Percentiles rank a stretch among this genome's conserved stretches.
These are phyloP conservation scores for Gymnocheta viridis DNA, from an alignment of 2,888 invertebrate species.

Conservation along the genomic window DNA sequence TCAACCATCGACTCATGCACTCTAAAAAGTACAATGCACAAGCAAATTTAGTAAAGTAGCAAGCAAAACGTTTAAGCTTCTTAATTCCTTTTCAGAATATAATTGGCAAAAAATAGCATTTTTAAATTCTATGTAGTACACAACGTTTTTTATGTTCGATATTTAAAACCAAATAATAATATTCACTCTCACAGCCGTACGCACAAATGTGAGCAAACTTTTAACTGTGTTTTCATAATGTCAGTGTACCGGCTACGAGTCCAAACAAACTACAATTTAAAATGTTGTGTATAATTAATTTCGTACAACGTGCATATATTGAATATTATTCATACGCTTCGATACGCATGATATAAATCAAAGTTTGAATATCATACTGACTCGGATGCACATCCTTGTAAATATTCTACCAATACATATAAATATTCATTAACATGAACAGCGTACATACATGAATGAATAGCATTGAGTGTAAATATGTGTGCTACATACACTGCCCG, in stretches of 20 bases:
- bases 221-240: neutral
- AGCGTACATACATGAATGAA: neutral
- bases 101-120: too few species aligned
- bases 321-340: conserved; percentile 36
- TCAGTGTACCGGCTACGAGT: neutral
- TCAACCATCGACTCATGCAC: too few species aligned
- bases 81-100: too few species aligned
- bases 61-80: too few species aligned
- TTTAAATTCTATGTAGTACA: too few species aligned
- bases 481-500: neutral
- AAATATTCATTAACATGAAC: neutral
- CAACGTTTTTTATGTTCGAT: too few species aligned
- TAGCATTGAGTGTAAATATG: neutral
- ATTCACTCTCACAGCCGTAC: neutral
- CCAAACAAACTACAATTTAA: neutral
- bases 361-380: conserved; percentile 18
- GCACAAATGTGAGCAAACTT: neutral
- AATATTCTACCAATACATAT: neutral
- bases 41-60: too few species aligned
- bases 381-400: neutral
- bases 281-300: conserved; percentile 28
- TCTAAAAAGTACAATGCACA: too few species aligned
- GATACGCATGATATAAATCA: conserved; percentile 11
- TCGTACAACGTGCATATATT: conserved; percentile 18
- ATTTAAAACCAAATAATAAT: neutral